Conservation (phyloP, 2,888 invertebrate species). For the Polietes domitor region DNA sequence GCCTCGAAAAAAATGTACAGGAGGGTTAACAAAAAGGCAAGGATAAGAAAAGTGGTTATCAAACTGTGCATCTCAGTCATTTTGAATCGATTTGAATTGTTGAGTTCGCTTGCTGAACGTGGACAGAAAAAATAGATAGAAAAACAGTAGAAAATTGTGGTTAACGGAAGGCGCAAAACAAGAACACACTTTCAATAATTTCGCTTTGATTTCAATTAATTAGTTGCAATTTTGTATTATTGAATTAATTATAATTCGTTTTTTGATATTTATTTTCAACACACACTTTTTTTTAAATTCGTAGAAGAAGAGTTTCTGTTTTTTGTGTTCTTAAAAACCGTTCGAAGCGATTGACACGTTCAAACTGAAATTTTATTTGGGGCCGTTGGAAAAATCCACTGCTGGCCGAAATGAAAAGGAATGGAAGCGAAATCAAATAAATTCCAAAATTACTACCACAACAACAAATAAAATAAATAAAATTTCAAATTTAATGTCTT, state of each 20-base stretch:
- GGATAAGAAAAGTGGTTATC: conserved; percentile 87
- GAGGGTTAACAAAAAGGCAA: conserved; percentile 85
- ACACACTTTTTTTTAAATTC: conserved; percentile 36
- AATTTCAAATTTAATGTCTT: conserved; percentile 23
- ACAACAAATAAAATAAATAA: conserved; percentile 36
- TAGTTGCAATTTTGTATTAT: background rate
- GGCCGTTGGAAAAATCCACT: conserved; percentile 48
- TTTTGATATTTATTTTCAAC: background rate
- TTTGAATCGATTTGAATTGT: no score
- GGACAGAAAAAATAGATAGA: no score
- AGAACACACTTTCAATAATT: background rate
- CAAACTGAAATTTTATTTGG: conserved; percentile 74
- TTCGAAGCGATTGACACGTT: conserved; percentile 78
- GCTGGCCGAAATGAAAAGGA: conserved; percentile 18
- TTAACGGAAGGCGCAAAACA: no score
- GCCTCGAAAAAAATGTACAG: conserved; percentile 87
- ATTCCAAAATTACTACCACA: conserved; percentile 65
- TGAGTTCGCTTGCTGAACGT: no score
- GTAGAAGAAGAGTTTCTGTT: background rate
- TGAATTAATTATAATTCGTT: background rate
- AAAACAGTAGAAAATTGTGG: no score
- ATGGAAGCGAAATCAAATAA: conserved; percentile 49
- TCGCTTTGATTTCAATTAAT: background rate
- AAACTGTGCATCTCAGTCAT: conserved; percentile 85
- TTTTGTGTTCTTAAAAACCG: conserved; percentile 71